phyloP scores from a whole-genome alignment of 2,113 vertebrate species.

The Aramus guarauna region DNA sequence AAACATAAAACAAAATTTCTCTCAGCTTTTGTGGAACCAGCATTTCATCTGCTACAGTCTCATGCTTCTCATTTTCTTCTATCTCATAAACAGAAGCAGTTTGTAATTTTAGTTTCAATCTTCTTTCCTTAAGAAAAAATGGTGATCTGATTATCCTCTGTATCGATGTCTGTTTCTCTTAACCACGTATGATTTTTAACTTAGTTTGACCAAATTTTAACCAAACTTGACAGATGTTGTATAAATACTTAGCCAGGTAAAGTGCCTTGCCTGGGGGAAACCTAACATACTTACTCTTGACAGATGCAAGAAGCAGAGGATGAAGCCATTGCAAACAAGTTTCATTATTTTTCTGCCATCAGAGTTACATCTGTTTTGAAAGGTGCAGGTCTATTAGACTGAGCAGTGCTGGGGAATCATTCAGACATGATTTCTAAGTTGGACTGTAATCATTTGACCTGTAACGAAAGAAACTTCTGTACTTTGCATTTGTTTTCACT shows the following conservation, averaged over 20 bases:
- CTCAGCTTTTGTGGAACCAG: neutral
- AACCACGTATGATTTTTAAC: neutral
- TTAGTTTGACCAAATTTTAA: slow-evolving; percentile 18
- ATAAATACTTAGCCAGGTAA: slow-evolving; percentile 35
- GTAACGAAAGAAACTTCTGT: neutral
- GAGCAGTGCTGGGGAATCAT: neutral
- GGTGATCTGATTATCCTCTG: neutral
- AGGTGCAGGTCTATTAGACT: neutral
- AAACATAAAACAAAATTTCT: neutral
- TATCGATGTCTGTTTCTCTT: neutral
- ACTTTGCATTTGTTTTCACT: neutral
- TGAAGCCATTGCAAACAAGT: neutral
- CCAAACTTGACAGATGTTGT: slow-evolving; percentile 8
- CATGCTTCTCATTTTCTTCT: neutral
- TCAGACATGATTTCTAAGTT: neutral
- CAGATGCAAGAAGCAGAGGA: neutral
- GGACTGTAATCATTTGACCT: neutral
- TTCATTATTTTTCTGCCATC: neutral
- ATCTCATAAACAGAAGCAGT: neutral
- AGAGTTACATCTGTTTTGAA: neutral
- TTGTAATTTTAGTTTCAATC: neutral
- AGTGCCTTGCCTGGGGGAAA: neutral
- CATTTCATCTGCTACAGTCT: neutral
- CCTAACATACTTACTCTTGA: neutral
- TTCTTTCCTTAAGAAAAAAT: neutral